Evolutionary conservation across 2,888 invertebrate species (phyloP), one percentile per base, ranked within the genome.

Genomic region (Pristionchus exspectatus): DNA sequence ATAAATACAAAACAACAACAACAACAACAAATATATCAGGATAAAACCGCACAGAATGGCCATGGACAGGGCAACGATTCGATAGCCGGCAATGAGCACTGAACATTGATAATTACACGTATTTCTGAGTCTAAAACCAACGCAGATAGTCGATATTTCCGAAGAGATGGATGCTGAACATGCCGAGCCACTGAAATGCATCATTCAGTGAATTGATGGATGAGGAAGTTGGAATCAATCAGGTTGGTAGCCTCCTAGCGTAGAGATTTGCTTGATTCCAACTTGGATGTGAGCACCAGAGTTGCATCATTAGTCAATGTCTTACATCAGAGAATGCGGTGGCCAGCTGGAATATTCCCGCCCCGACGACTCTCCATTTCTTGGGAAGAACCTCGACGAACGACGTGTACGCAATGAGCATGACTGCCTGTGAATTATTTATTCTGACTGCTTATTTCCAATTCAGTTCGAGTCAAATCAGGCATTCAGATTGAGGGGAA

Each of bases 291-390:
- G n/a, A n/a, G n/a, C n/a, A n/a, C n/a, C n/a, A n/a, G n/a, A n/a
- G n/a, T n/a, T n/a, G n/a, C n/a, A n/a, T n/a, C n/a, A n/a, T n/a
- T n/a, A n/a, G n/a, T n/a, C n/a, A n/a, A n/a, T n/a, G n/a, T n/a
- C 44, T 24, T 10, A 77, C 77, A 21, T 77, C 44, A n/a, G 77
- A 21, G 77, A 77, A 77, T 10, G 77, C 12, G 24, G 16, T 44
- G 9, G 77, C 21, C 10, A 77, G 2, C 12, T 77, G 77, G 33
- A 44, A 16, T 18, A 77, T n/a, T 77, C 77, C 77, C 21, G 77
- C n/a, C 24, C 44, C 77, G 44, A n/a, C 44, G 21, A 77, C n/a
- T 77, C 77, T 18, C 77, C 77, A 77, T 50, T 77, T 77, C 77
- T 50, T 77, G 44, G 77, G 77, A 18, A 77, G 30, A 24, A 44